Conservation (phyloP, 1,140 invertebrate species). For the Holcopasites calliopsidis region DNA sequence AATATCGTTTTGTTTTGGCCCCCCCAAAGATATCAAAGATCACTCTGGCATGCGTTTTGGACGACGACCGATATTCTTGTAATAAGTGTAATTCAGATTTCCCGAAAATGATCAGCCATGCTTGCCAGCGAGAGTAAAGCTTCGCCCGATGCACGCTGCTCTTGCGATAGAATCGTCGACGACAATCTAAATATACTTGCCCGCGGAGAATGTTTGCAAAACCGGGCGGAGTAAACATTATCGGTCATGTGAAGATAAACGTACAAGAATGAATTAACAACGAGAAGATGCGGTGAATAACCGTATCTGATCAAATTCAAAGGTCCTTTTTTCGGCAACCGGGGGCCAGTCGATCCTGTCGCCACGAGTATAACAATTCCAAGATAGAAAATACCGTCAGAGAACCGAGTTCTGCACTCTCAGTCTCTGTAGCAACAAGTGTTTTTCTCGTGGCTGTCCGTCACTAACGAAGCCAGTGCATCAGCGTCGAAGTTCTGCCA, state of each 20-base stretch:
- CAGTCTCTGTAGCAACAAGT: constrained; percentile 60
- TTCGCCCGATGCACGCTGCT: not conserved
- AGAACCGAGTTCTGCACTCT: constrained; percentile 7
- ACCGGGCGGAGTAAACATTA: constrained; percentile 12
- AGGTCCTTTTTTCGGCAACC: too few relatives aligned
- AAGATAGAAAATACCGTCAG: not conserved
- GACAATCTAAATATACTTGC: constrained; percentile 40
- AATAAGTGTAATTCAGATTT: constrained; percentile 8
- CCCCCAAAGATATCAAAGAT: not conserved
- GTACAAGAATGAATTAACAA: constrained; percentile 12
- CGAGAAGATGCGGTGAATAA: not conserved
- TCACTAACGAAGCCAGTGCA: not conserved
- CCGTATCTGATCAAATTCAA: too few relatives aligned
- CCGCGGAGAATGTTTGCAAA: constrained; percentile 45
- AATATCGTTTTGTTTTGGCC: too few relatives aligned
- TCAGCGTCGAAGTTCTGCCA: too few relatives aligned
- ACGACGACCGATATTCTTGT: constrained; percentile 15
- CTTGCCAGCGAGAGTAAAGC: not conserved
- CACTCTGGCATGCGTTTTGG: not conserved
- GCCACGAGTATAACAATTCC: too few relatives aligned
- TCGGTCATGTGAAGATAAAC: not conserved
- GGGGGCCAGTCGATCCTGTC: too few relatives aligned
- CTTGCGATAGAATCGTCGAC: constrained; percentile 6
- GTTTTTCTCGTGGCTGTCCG: constrained; percentile 24
- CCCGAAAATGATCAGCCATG: not conserved